Evolutionary conservation across 1,140 invertebrate genomes (phyloP).

Genomic region (Drosophila equinoxialis): DNA sequence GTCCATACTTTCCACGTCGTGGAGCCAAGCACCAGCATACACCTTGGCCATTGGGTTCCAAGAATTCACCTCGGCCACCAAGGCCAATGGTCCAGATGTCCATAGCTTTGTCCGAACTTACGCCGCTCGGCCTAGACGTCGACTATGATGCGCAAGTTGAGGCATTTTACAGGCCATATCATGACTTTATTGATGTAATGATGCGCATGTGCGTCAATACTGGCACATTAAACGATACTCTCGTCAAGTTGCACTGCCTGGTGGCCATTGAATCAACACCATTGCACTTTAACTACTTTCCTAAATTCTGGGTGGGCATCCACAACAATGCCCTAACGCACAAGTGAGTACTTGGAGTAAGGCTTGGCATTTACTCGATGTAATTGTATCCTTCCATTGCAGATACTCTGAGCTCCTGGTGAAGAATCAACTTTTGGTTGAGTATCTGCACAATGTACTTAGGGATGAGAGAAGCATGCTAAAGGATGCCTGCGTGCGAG

Average conservation of each 20-base stretch:
- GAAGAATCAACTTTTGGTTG: conserved; percentile 71
- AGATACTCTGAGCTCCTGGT: conserved; percentile 79
- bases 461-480: conserved; percentile 75
- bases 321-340: conserved; percentile 80
- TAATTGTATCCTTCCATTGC: not conserved
- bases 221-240: conserved; percentile 77
- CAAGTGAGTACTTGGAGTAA: conserved; percentile 66
- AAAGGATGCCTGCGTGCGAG: conserved; percentile 75
- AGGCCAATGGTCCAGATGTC: conserved; percentile 95
- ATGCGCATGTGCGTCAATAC: conserved; percentile 91
- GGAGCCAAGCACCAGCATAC: conserved; percentile 60
- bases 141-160: conserved; percentile 91
- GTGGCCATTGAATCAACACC: conserved; percentile 81
- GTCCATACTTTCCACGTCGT: conserved; percentile 79
- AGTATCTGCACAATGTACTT: conserved; percentile 78
- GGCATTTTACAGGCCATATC: conserved; percentile 92
- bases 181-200: conserved; percentile 93
- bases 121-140: conserved; percentile 87
- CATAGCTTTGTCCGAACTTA: conserved; percentile 88
- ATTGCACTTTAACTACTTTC: conserved; percentile 81
- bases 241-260: conserved; percentile 78
- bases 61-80: conserved; percentile 86
- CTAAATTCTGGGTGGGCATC: conserved; percentile 83
- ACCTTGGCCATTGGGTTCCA: conserved; percentile 69
- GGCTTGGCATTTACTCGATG: not conserved